These are phyloP conservation scores for Indicator maculatus DNA, from an alignment of 2,113 vertebrate species.

Conservation along the genomic window DNA sequence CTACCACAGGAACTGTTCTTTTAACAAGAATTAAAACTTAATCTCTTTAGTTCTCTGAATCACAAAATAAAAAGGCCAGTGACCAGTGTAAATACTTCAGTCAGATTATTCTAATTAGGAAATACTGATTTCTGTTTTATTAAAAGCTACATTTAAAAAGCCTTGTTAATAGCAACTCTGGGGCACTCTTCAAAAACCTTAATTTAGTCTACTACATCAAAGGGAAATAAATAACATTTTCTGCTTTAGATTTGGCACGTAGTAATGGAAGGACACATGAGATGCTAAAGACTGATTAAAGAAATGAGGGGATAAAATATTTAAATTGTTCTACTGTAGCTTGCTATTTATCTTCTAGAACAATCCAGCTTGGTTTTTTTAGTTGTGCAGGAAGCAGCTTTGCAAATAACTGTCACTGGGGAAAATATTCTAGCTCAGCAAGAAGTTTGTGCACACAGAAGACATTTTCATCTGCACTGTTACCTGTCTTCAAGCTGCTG, in stretches of 20 bases:
- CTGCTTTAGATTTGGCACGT: background rate
- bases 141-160: background rate
- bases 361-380: background rate
- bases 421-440: background rate
- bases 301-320: background rate
- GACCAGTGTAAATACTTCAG: conserved; percentile 21
- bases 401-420: background rate
- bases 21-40: conserved; percentile 12
- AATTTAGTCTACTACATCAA: background rate
- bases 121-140: conserved; percentile 22
- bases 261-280: background rate
- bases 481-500: background rate
- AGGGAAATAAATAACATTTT: conserved; percentile 16
- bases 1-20: background rate
- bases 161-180: background rate
- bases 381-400: background rate
- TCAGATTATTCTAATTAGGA: conserved; percentile 23
- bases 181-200: background rate
- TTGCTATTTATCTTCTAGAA: background rate
- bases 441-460: background rate
- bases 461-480: background rate
- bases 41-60: conserved; percentile 7
- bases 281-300: background rate
- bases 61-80: conserved; percentile 2
- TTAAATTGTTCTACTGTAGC: background rate